These are phyloP conservation scores for Eupithecia centaureata DNA, from an alignment of 2,888 invertebrate species.

Conservation along the genomic window DNA sequence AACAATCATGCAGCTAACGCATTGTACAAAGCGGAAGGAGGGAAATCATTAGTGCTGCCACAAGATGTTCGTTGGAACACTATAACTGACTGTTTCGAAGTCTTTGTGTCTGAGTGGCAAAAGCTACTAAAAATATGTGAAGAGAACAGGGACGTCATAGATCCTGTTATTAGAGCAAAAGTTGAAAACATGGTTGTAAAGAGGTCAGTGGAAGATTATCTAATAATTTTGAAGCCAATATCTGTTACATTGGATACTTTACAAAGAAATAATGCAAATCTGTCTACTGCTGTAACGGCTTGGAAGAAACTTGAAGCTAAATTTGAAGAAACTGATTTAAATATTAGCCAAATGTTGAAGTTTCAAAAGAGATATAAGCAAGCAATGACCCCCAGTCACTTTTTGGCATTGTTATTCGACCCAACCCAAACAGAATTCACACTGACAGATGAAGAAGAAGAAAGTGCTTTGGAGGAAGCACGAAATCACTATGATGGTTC, in stretches of 20 bases:
- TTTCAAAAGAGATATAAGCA: background rate
- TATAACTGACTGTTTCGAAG: background rate
- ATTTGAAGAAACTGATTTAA: background rate
- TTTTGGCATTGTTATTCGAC: too few species aligned
- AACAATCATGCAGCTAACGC: background rate
- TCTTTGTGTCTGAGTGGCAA: background rate
- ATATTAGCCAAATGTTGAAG: too few species aligned
- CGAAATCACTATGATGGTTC: too few species aligned
- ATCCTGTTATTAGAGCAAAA: background rate
- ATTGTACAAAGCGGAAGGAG: background rate
- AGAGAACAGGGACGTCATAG: background rate
- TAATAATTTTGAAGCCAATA: background rate
- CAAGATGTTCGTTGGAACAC: background rate
- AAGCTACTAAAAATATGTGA: background rate
- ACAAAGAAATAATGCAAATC: background rate
- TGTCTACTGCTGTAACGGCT: background rate
- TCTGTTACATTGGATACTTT: background rate
- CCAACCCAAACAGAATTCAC: too few species aligned
- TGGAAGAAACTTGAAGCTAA: background rate
- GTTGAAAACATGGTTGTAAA: background rate
- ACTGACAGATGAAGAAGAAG: too few species aligned
- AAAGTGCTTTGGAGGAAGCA: too few species aligned
- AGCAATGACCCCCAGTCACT: background rate
- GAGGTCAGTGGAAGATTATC: background rate
- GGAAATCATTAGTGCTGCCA: background rate